These are phyloP conservation scores for Neolamprologus caudopunctatus DNA, from an alignment of 2,113 vertebrate genomes.

Conservation along the genomic window DNA sequence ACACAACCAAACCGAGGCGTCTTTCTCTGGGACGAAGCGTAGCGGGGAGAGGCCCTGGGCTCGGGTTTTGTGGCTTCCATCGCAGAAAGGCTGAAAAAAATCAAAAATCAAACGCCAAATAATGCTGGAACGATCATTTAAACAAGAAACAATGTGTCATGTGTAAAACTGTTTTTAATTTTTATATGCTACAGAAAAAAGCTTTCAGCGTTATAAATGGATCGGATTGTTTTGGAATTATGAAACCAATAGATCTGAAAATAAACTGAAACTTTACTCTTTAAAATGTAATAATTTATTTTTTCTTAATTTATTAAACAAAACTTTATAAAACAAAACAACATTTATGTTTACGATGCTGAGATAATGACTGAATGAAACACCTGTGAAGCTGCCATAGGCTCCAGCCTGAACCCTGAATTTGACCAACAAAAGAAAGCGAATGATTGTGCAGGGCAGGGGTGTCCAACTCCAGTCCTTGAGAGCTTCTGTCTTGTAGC, in stretches of 20 bases:
- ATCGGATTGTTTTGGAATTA: accelerated
- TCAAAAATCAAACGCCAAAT: accelerated
- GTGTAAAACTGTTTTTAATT: background rate
- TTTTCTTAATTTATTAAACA: background rate
- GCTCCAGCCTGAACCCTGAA: accelerated
- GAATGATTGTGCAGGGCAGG: background rate
- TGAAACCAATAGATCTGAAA: background rate
- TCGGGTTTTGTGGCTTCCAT: constrained; percentile 72
- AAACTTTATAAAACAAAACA: background rate
- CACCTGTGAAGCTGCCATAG: accelerated
- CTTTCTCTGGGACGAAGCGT: constrained; percentile 67
- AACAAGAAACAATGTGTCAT: background rate
- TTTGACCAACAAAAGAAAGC: accelerated
- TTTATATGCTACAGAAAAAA: background rate
- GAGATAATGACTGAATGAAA: accelerated
- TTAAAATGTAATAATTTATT: background rate
- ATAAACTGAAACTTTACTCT: background rate
- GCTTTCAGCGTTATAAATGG: accelerated
- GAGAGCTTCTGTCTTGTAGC: background rate
- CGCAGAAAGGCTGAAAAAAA: constrained; percentile 79
- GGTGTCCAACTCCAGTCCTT: accelerated
- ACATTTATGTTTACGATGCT: background rate
- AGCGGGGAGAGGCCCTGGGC: constrained; percentile 62
- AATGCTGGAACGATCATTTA: background rate
- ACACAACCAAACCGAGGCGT: constrained; percentile 61